Percentiles rank a stretch among this genome's conserved stretches.
These are phyloP conservation scores for Nemurella pictetii DNA, from an alignment of 2,888 invertebrate species.

Conservation along the genomic window DNA sequence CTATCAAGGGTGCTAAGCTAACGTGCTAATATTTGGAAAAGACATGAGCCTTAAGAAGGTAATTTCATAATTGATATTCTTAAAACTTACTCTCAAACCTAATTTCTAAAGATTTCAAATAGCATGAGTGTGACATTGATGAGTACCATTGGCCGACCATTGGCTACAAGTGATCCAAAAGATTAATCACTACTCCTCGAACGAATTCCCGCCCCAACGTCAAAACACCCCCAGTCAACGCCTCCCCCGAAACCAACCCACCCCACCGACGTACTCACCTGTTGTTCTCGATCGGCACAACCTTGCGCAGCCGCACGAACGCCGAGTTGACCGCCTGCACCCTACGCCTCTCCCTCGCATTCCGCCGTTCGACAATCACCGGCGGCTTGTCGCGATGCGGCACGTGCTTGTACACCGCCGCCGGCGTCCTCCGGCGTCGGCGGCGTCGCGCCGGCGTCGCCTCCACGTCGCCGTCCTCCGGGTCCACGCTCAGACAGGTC, in stretches of 20 bases:
- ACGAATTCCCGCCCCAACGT: background rate
- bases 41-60: no score
- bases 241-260: background rate
- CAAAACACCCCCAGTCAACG: background rate
- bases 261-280: conserved; percentile 46
- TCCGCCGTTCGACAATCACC: conserved; percentile 61
- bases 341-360: conserved; percentile 64
- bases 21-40: no score
- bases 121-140: no score
- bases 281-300: conserved; percentile 59
- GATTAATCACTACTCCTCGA: no score
- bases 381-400: conserved; percentile 59
- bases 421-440: background rate
- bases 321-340: conserved; percentile 68
- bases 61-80: no score
- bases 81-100: no score
- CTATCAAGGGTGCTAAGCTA: no score
- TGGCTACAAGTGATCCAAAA: no score
- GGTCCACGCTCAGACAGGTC: background rate
- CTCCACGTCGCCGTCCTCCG: background rate
- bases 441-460: background rate
- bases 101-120: no score
- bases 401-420: conserved; percentile 49
- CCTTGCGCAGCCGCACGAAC: conserved; percentile 60
- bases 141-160: no score